Evolutionary conservation across 2,113 vertebrate species (phyloP), one percentile per base, ranked within the genome.

Genomic region (Sebastes fasciatus): DNA sequence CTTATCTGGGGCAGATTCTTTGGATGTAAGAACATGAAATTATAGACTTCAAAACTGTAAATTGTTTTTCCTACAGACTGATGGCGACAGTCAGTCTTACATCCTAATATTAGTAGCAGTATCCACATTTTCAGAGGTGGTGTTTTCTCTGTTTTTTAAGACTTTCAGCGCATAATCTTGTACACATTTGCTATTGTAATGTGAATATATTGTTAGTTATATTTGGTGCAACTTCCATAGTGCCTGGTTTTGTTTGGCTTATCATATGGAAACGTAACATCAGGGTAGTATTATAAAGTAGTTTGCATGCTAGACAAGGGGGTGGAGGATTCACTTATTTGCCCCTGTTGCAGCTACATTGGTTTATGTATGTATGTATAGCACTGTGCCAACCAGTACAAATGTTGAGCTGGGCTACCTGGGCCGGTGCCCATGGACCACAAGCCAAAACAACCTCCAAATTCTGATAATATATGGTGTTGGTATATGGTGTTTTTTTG

Each of bases 11-110:
- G 48, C 14, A 49, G 26, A 80, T 74, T 88, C 51, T 52, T 14
- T 65, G 40, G 42, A 73, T 62, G 9, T 46, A 75, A 34, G 34
- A 34, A 45, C 61, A 66, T 86, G 16, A 79, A 84, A 81, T 82
- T 54, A 77, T 51, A 40, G 19, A 69, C 54, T 66, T 73, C 23
- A 62, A 12, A 66, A 8, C 52, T 64, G 6, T 51, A 6, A 79
- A 62, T 26, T 17, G 46, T 64, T 83, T 83, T 80, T 45, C 46
- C 60, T 61, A n/a, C 21, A 40, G 16, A 70, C 5, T 77, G 34
- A 69, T n/a, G 4, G 11, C 26, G 14, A 8, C 1, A 1, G 43
- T 43, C 34, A 40, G 55, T 52, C 6, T n/a, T 1, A 9, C 21
- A 43, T 69, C 46, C 40, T 73, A 52, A 58, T 16, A 6, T 9